Evolutionary conservation across 1,140 invertebrate genomes (phyloP).

Genomic region (Druon quercuslanigerum): DNA sequence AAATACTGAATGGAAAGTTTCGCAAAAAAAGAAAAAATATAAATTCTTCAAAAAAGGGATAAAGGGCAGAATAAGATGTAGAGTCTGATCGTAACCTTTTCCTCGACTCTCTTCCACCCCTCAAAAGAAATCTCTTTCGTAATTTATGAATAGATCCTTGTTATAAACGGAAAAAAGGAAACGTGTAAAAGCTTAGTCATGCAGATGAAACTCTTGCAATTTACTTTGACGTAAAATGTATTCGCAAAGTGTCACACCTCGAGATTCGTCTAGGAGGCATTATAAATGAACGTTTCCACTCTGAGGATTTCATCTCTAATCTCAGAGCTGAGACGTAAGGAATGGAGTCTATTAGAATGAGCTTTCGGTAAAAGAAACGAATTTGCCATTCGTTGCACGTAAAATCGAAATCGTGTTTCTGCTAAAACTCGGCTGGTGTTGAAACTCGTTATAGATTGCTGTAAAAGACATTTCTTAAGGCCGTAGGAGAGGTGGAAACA

Average conservation of each 20-base stretch:
- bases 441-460: constrained; percentile 45
- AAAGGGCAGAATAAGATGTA: no score
- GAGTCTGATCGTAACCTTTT: no score
- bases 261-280: constrained; percentile 10
- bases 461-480: constrained; percentile 41
- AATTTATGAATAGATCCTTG: not conserved
- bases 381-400: constrained; percentile 45
- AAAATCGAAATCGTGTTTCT: constrained; percentile 49
- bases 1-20: no score
- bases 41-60: no score
- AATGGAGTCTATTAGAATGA: constrained; percentile 38
- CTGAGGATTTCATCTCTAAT: constrained; percentile 8
- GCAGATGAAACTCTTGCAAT: not conserved
- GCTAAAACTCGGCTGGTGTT: constrained; percentile 44
- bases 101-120: not conserved
- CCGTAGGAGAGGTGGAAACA: not conserved
- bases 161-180: not conserved
- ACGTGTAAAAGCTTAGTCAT: not conserved
- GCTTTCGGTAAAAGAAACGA: constrained; percentile 47
- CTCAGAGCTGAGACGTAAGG: constrained; percentile 32
- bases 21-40: no score
- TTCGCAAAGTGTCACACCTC: not conserved
- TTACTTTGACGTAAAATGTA: constrained; percentile 10
- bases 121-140: no score
- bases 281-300: constrained; percentile 24